Conservation (phyloP, 2,113 vertebrate genomes). For the Emydocephalus ijimae region DNA sequence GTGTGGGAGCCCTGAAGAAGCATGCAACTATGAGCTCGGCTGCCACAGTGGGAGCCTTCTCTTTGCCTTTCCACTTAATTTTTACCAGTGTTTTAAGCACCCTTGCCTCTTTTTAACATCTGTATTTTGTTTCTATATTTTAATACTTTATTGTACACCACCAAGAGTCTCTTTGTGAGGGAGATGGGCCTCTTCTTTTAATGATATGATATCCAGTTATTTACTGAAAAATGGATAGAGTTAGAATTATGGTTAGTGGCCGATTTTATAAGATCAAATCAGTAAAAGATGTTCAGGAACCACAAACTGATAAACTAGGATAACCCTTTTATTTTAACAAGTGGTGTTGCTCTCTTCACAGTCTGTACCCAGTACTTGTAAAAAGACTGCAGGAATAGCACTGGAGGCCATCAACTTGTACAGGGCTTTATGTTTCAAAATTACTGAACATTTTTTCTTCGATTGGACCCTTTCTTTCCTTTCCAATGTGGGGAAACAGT, state of each 20-base stretch:
- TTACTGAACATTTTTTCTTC: not conserved
- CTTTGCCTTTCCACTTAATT: not conserved
- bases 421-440: not conserved
- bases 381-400: not conserved
- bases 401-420: slow-evolving; percentile 1
- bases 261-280: not conserved
- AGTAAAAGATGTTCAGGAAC: not conserved
- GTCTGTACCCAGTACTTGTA: not conserved
- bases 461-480: not conserved
- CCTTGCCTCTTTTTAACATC: not conserved
- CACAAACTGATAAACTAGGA: not conserved
- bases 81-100: not conserved
- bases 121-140: not conserved
- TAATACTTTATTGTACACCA: not conserved
- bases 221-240: not conserved
- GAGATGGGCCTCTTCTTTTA: not conserved
- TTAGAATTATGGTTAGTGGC: not conserved
- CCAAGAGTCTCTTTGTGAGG: not conserved
- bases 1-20: not conserved
- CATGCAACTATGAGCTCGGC: not conserved
- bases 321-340: not conserved
- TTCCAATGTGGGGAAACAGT: not conserved
- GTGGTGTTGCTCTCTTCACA: not conserved
- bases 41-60: not conserved
- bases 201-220: not conserved